These are phyloP conservation scores for Lathronympha strigana DNA, from an alignment of 2,888 invertebrate species.

Conservation along the genomic window DNA sequence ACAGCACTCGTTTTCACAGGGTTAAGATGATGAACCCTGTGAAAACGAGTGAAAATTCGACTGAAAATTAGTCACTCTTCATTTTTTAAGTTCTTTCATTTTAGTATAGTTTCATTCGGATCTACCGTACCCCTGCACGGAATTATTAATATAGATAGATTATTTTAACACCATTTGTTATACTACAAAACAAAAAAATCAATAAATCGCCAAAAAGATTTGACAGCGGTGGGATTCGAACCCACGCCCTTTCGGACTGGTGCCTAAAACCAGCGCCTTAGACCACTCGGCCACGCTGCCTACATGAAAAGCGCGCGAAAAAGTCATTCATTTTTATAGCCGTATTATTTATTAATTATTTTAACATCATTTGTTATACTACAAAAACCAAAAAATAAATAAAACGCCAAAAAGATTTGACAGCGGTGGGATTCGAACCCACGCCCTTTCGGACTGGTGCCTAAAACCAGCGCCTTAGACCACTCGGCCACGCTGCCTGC, in stretches of 20 bases:
- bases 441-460: slow-evolving; percentile 89
- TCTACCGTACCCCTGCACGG: too few species aligned
- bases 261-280: slow-evolving; percentile 87
- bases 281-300: slow-evolving; percentile 89
- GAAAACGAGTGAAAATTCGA: too few species aligned
- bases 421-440: slow-evolving; percentile 89
- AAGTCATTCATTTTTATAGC: neutral
- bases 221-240: slow-evolving; percentile 89
- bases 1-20: too few species aligned
- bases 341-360: too few species aligned
- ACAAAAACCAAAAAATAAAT: neutral
- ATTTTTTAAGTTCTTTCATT: too few species aligned
- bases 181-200: neutral
- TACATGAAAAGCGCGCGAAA: slow-evolving; percentile 23
- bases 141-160: too few species aligned
- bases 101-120: too few species aligned
- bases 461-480: slow-evolving; percentile 87
- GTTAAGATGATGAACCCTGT: too few species aligned
- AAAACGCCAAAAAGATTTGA: slow-evolving; percentile 58
- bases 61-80: too few species aligned
- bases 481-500: slow-evolving; percentile 87
- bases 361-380: too few species aligned
- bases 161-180: too few species aligned
- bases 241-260: slow-evolving; percentile 89
- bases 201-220: neutral